Base-by-base conservation (phyloP, 2,888 invertebrate genomes). In the Furcula furcula region DNA sequence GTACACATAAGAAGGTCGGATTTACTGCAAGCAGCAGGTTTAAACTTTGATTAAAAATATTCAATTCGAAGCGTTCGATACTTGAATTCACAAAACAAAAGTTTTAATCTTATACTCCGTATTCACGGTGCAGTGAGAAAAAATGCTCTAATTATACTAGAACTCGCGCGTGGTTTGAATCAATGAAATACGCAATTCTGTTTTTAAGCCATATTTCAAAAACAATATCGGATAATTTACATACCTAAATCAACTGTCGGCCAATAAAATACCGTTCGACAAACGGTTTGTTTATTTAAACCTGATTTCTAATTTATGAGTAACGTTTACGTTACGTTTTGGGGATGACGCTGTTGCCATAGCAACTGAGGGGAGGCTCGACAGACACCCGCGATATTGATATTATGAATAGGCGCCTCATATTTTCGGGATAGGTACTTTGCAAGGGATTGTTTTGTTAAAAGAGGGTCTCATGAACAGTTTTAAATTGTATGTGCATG, bases 341-440 rank as follows among this genome's bases (percentile, higher is more conserved):
- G 36, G 42, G 37, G 50, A 61, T 49, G 65, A 70, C 48, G 74
- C 66, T 42, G 71, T 77, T 50, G 54, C 55, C 57, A 75, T 76
- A 56, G 60, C 41, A 55, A 79, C 76, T 40, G 65, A 72, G 76
- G 74, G 78, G 76, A 67, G 69, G 42, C 50, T 51, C 59, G 56
- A 53, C 56, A 64, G 64, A 59, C 46, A 43, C 28, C n/a, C 12
- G 46, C 42, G 58, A 55, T 63, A 65, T 67, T 64, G 63, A 65
- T 66, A 66, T 64, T 64, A 53, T 53, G 53, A 64, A 66, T 68
- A 70, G 36, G 43, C 33, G 40, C 29, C 36, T 40, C 61, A 53
- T 60, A 61, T 59, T 58, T 61, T 34, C n/a, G 48, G 52, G 49
- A 57, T 45, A 33, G 33, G 36, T 29, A 45, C 38, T 29, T 10